Base-by-base conservation (phyloP, 2,113 vertebrate species). In the Cranoglanis bouderius region DNA sequence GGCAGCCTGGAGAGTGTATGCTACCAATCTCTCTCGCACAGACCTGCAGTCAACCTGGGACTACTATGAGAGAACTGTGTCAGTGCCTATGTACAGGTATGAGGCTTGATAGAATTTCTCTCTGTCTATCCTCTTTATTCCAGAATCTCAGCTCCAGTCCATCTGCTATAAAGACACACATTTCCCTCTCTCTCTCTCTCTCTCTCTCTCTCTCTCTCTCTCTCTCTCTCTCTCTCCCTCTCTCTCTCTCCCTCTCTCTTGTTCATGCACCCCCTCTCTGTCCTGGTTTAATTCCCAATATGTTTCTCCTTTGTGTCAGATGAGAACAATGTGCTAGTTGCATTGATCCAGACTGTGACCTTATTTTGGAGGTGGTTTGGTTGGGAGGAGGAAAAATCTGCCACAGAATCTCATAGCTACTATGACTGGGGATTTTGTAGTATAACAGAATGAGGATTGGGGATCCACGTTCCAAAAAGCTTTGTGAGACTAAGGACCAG, bases 1-100 rank as follows among this genome's bases (percentile, higher is more conserved):
- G 98, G 97, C 97, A 0, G 98, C 98, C 0, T 99, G 98, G 98
- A 97, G 98, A 84, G 98, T 99, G 91, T 99, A 99, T 0, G 97
- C 98, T 92, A 99, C 98, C 46, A 99, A 98, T 89, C 95, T 99
- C 85, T 96, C 95, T 0, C 96, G 98, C 53, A 97, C 97, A 0
- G 98, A 99, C 92, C 94, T 99, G 91, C 96, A 95, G 55, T 99
- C 98, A 19, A 99, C 98, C 1, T 99, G 98, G 98, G 97, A 98
- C 90, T 97, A 99, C 90, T 99, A 99, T 0, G 97, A 99, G 9
- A 96, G 98, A 88, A 98, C 97, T 0, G 97, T 97, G 63, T 97
- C 98, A 0, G 97, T 98, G 82, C 98, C 98, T 89, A 98, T 99
- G 97, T 99, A 99, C 97, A 98, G 98, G 98, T 99, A 95, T 40